Percentiles rank a stretch among this genome's conserved stretches.
These are phyloP conservation scores for Anorthoa munda DNA, from an alignment of 2,888 invertebrate genomes.

Conservation along the genomic window DNA sequence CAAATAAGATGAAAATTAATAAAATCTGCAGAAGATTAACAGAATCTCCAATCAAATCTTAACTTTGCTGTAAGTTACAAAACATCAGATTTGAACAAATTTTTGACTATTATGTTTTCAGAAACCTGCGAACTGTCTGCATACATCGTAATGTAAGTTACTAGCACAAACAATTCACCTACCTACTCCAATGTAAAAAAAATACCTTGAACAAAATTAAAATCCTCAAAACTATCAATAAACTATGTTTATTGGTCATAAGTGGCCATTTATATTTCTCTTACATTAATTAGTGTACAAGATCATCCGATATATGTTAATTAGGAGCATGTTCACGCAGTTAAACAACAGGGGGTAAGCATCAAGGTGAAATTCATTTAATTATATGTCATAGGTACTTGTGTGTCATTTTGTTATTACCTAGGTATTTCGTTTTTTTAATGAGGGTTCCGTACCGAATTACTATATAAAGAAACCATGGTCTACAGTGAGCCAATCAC, in stretches of 20 bases:
- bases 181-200: slow-evolving; percentile 2
- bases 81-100: no score
- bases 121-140: no score
- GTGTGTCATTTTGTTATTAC: slow-evolving; percentile 9
- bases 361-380: slow-evolving; percentile 61
- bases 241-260: slow-evolving; percentile 44
- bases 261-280: slow-evolving; percentile 44
- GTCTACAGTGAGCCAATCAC: neutral
- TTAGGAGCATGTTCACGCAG: slow-evolving; percentile 59
- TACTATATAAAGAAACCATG: neutral
- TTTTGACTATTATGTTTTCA: no score
- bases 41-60: no score
- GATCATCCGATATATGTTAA: slow-evolving; percentile 52
- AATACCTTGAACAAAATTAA: slow-evolving; percentile 32
- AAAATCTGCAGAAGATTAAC: no score
- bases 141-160: neutral
- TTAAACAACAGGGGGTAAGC: slow-evolving; percentile 53
- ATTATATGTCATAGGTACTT: slow-evolving; percentile 10
- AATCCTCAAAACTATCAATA: slow-evolving; percentile 23
- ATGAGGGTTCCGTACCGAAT: neutral
- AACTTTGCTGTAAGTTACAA: no score
- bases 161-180: neutral
- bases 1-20: no score
- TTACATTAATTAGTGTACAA: slow-evolving; percentile 50
- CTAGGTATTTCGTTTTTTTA: neutral